A percentile compares a stretch with the other conserved stretches of the same genome.
phyloP scores from a whole-genome alignment of 2,888 invertebrate genomes.

The Anoncus sp. region DNA sequence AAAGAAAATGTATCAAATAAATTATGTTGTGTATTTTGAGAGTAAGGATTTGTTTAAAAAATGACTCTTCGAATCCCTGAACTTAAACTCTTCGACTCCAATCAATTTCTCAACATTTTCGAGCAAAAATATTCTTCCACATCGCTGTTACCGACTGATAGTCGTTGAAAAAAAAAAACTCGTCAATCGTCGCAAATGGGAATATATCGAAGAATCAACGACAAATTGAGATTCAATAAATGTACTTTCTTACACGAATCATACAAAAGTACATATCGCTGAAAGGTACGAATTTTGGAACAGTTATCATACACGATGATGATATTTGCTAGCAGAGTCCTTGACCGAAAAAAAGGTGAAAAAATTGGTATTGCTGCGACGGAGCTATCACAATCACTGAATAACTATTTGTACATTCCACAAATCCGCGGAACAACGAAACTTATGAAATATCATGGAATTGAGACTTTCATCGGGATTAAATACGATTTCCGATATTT shows the following conservation, averaged over 20 bases:
- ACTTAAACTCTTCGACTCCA: too few species aligned
- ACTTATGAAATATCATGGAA: background rate
- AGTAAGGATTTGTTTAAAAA: too few species aligned
- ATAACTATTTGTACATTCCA: background rate
- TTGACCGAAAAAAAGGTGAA: background rate
- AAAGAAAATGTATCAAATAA: slow-evolving; percentile 56
- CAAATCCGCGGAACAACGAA: background rate
- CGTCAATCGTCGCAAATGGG: background rate
- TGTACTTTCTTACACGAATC: slow-evolving; percentile 22
- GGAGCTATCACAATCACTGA: slow-evolving; percentile 32
- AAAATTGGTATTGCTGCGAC: background rate
- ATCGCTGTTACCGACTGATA: too few species aligned
- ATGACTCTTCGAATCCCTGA: too few species aligned
- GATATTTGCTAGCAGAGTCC: too few species aligned
- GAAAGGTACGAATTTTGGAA: slow-evolving; percentile 8
- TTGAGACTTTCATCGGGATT: background rate
- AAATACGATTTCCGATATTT: background rate
- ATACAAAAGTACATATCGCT: slow-evolving; percentile 38
- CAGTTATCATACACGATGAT: too few species aligned
- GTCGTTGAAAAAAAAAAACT: too few species aligned
- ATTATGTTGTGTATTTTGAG: slow-evolving; percentile 53
- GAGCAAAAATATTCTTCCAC: background rate
- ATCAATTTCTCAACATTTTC: background rate
- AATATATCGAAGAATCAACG: slow-evolving; percentile 19
- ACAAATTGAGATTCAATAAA: slow-evolving; percentile 28